Conservation (phyloP, 2,113 vertebrate species). For the Scomber colias region DNA sequence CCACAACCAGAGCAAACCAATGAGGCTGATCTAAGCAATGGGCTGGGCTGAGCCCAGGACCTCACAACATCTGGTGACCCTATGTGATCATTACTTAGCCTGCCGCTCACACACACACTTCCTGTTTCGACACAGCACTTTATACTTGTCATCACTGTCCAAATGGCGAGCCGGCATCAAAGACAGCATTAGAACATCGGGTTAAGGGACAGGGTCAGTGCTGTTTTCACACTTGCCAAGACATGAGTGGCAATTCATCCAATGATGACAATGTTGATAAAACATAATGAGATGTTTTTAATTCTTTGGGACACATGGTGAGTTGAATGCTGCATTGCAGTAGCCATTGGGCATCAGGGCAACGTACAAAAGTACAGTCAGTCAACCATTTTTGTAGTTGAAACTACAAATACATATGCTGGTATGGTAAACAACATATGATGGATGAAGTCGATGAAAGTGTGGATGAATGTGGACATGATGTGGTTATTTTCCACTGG, state of each 20-base stretch:
- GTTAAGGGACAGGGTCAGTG: slow-evolving; percentile 60
- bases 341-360: too few relatives aligned
- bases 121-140: slow-evolving; percentile 76
- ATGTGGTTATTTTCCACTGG: background rate
- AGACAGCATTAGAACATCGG: slow-evolving; percentile 66
- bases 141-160: slow-evolving; percentile 76
- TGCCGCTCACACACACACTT: slow-evolving; percentile 65
- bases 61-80: slow-evolving; percentile 87
- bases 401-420: slow-evolving; percentile 2
- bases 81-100: slow-evolving; percentile 84
- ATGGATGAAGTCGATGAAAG: background rate
- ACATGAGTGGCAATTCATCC: slow-evolving; percentile 60
- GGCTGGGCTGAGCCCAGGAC: slow-evolving; percentile 73
- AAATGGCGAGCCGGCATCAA: slow-evolving; percentile 75
- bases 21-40: slow-evolving; percentile 86
- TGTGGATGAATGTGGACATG: slow-evolving; percentile 2
- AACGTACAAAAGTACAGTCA: background rate
- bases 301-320: slow-evolving; percentile 20
- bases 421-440: background rate
- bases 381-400: background rate
- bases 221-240: slow-evolving; percentile 60
- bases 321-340: slow-evolving; percentile 6
- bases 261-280: slow-evolving; percentile 60
- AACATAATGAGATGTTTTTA: slow-evolving; percentile 52
- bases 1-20: slow-evolving; percentile 83